These are phyloP conservation scores for Ispidina lecontei DNA, from an alignment of 2,797 vertebrate species.

Conservation along the genomic window DNA sequence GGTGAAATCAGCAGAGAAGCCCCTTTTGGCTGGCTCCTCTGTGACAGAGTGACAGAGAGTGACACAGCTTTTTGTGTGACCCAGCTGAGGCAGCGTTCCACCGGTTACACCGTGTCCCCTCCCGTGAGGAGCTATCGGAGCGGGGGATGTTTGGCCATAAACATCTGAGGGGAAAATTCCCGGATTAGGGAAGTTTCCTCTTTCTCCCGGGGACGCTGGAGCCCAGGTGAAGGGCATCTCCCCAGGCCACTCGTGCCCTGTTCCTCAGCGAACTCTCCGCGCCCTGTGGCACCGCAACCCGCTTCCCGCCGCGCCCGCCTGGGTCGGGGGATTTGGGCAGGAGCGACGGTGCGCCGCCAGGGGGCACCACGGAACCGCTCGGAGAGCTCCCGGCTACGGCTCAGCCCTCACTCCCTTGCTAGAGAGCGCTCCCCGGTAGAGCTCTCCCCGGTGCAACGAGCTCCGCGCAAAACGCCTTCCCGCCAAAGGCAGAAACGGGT, in stretches of 20 bases:
- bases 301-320: background rate
- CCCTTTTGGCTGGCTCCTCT: background rate
- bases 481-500: background rate
- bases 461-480: background rate
- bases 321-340: background rate
- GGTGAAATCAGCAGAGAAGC: background rate
- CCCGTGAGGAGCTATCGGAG: background rate
- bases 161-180: background rate
- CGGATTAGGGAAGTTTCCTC: background rate
- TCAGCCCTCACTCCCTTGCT: background rate
- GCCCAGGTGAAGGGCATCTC: no score
- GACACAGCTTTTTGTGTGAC: background rate
- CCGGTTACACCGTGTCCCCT: fast-evolving
- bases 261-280: background rate
- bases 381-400: no score
- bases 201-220: fast-evolving
- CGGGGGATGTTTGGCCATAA: background rate
- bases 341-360: background rate
- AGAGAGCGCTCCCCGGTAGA: no score
- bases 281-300: background rate
- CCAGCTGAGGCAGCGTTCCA: background rate
- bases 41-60: background rate
- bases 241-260: background rate
- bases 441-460: no score
- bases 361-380: background rate